Conservation (phyloP, 1,140 invertebrate species). For the Meloidogyne exigua region DNA sequence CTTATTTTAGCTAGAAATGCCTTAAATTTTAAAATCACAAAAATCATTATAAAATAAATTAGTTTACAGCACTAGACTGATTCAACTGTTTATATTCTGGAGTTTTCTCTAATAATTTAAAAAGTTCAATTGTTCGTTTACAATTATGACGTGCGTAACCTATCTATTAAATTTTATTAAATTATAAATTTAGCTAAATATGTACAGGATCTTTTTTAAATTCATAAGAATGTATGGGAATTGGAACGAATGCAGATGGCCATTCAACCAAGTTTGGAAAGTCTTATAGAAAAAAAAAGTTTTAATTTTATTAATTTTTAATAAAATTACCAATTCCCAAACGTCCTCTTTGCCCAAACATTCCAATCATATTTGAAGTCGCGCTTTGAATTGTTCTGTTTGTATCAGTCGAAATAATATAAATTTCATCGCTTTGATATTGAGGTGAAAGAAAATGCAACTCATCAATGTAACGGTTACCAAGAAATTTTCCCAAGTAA, state of each 20-base stretch:
- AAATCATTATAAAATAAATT: not conserved
- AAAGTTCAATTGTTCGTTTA: slow-evolving; percentile 21
- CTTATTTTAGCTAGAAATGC: slow-evolving; percentile 19
- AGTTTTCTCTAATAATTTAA: slow-evolving; percentile 14
- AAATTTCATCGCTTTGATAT: slow-evolving; percentile 11
- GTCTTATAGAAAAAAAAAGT: not conserved
- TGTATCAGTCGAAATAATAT: slow-evolving; percentile 24
- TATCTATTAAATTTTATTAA: slow-evolving; percentile 14
- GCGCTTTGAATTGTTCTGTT: slow-evolving; percentile 28
- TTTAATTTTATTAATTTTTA: not conserved
- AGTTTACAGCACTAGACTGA: slow-evolving; percentile 14
- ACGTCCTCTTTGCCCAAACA: slow-evolving; percentile 8
- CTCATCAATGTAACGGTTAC: slow-evolving; percentile 68
- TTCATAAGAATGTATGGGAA: slow-evolving; percentile 28
- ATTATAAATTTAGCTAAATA: too few relatives aligned
- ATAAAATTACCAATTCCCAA: slow-evolving; percentile 16
- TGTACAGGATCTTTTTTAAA: slow-evolving; percentile 30
- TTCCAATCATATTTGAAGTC: slow-evolving; percentile 27
- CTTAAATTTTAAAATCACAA: slow-evolving; percentile 6
- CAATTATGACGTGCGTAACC: slow-evolving; percentile 17
- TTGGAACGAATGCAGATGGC: slow-evolving; percentile 20
- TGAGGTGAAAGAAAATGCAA: slow-evolving; percentile 11
- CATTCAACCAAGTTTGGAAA: slow-evolving; percentile 28
- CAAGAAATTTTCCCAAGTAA: slow-evolving; percentile 76
- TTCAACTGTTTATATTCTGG: slow-evolving; percentile 20